Percentiles rank a stretch among this genome's conserved stretches.
phyloP scores from a whole-genome alignment of 2,888 invertebrate species.

The Napeogenes inachia region DNA sequence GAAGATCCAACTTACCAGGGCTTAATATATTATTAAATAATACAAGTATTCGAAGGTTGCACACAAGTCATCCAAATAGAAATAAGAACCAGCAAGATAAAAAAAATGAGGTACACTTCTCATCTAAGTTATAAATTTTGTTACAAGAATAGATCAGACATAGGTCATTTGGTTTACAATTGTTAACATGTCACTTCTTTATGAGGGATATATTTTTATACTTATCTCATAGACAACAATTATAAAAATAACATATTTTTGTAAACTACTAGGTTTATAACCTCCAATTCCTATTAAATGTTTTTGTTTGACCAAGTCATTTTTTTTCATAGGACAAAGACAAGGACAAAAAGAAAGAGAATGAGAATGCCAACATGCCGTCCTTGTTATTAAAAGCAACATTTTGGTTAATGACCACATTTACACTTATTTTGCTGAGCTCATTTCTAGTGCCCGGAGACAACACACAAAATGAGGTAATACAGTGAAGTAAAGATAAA shows the following conservation, averaged over 20 bases:
- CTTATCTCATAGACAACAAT: too few species aligned
- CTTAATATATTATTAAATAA: slow-evolving; percentile 43
- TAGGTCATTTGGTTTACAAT: too few species aligned
- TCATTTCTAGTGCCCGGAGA: slow-evolving; percentile 83
- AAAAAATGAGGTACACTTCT: slow-evolving; percentile 44
- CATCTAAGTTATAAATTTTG: not conserved
- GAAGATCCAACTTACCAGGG: slow-evolving; percentile 69
- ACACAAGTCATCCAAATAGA: slow-evolving; percentile 42
- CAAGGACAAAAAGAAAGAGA: slow-evolving; percentile 55
- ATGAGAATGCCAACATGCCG: slow-evolving; percentile 83
- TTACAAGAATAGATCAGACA: too few species aligned
- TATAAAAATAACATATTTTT: too few species aligned
- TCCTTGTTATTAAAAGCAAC: slow-evolving; percentile 85
- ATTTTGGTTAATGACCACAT: slow-evolving; percentile 88
- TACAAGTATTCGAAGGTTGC: slow-evolving; percentile 39
- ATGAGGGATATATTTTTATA: too few species aligned
- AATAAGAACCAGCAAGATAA: slow-evolving; percentile 41
- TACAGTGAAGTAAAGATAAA: too few species aligned
- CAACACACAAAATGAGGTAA: slow-evolving; percentile 84
- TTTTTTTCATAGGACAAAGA: slow-evolving; percentile 45
- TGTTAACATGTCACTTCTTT: too few species aligned
- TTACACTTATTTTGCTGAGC: slow-evolving; percentile 84
- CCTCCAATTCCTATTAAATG: too few species aligned
- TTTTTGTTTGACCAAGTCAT: too few species aligned
- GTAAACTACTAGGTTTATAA: too few species aligned